Base-by-base conservation (phyloP, 2,888 invertebrate genomes). In the Nebria salina region DNA sequence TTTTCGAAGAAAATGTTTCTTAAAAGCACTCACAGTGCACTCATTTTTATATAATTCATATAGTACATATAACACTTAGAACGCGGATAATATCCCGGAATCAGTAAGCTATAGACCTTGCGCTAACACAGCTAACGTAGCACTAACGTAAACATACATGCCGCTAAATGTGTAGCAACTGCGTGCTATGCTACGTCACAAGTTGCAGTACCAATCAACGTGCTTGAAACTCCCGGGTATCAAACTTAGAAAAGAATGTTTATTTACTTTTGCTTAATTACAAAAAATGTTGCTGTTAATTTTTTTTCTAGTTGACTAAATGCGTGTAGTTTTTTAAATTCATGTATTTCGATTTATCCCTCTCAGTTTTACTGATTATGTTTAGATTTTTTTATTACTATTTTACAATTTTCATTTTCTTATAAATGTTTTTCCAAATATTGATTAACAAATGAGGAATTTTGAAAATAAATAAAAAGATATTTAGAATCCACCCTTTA, bases 191-290 rank as follows among this genome's bases (percentile, higher is more conserved):
- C 13, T 25, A 70, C 70, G 70, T 70, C 70, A 70, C 0, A 7
- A 25, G 25, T 25, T 6, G 5, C 15, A 34, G 34, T 5, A 34
- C 70, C 70, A 70, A 70, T 70, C 25, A 70, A 5, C 11, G 70
- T 1, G 7, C 25, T 20, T 1, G 26, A 70, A 70, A 13, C 34
- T 70, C 70, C 70, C 70, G 70, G 70, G 70, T 70, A 11, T 25
- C 70, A 70, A 70, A 11, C 5, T 11, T 54, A 13, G 11, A 54
- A 7, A 70, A 70, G 70, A 70, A 70, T 70, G 70, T 70, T 70
- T 70, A 70, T 70, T 70, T 70, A 70, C 70, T 70, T 26, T 70
- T 70, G 25, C 13, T 70, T 70, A 70, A 70, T 70, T 70, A 70
- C 70, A 6, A 54, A 54, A 54, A 54, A 54, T 13, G 54, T 43